These are phyloP conservation scores for Larimichthys polyactis DNA, from an alignment of 2,113 vertebrate genomes.

Conservation along the genomic window DNA sequence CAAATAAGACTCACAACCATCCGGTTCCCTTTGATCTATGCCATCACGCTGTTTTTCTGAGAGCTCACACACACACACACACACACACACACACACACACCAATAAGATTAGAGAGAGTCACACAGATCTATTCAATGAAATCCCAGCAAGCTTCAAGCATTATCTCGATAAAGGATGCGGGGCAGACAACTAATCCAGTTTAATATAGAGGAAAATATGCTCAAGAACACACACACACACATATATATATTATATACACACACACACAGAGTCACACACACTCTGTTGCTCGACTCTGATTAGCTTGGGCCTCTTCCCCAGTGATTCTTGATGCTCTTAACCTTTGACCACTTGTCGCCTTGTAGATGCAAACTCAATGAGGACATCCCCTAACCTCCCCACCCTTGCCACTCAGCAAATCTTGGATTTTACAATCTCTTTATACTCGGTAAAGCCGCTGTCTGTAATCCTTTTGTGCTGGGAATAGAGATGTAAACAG, in stretches of 20 bases:
- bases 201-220: constrained; percentile 73
- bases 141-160: constrained; percentile 66
- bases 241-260: too few species aligned
- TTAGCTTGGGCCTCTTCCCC: background rate
- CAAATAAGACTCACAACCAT: constrained; percentile 69
- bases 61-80: constrained; percentile 22
- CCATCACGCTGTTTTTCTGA: constrained; percentile 51
- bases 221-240: constrained; percentile 39
- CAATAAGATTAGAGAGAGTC: constrained; percentile 72
- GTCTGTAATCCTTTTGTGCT: constrained; percentile 67
- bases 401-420: background rate
- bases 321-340: constrained; percentile 25
- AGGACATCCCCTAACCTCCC: constrained; percentile 31
- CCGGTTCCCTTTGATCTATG: constrained; percentile 74
- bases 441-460: constrained; percentile 55
- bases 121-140: constrained; percentile 69
- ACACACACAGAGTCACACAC: background rate
- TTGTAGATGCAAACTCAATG: constrained; percentile 27
- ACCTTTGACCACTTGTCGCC: constrained; percentile 38
- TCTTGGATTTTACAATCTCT: constrained; percentile 55
- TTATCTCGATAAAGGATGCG: constrained; percentile 76
- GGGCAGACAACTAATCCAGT: constrained; percentile 75
- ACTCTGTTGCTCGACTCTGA: background rate
- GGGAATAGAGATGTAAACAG: constrained; percentile 67
- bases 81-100: constrained; percentile 29